A percentile compares a stretch with the other conserved stretches of the same genome.
phyloP scores from a whole-genome alignment of 2,888 invertebrate genomes.

The Mesochorus sp. region DNA sequence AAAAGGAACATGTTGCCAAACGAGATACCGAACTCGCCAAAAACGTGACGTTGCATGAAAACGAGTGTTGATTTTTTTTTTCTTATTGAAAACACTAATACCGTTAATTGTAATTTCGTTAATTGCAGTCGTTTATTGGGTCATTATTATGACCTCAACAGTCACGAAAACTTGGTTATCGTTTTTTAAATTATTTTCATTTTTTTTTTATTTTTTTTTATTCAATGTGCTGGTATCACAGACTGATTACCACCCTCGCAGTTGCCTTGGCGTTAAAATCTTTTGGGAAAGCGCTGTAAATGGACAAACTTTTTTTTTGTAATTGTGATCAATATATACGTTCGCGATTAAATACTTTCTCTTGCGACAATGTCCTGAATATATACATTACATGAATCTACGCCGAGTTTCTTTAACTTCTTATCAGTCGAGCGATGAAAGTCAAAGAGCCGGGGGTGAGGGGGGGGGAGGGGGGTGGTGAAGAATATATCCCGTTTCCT shows the following conservation, averaged over 20 bases:
- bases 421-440: slow-evolving; percentile 54
- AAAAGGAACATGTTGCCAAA: neutral
- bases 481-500: slow-evolving; percentile 52
- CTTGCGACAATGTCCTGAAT: neutral
- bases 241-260: slow-evolving; percentile 8
- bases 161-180: no score
- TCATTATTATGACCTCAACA: no score
- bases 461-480: neutral
- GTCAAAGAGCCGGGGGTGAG: slow-evolving; percentile 29
- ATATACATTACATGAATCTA: neutral
- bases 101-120: no score
- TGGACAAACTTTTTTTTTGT: neutral
- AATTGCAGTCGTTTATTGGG: no score
- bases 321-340: slow-evolving; percentile 23
- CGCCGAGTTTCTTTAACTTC: slow-evolving; percentile 42
- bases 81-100: no score
- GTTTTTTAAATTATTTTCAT: no score
- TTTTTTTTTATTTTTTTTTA: no score
- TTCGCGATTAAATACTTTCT: slow-evolving; percentile 34
- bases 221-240: neutral
- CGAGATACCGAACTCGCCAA: neutral
- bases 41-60: no score
- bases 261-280: no score
- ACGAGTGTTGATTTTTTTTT: no score
- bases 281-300: neutral